phyloP scores from a whole-genome alignment of 2,888 invertebrate genomes.

The Margaritifera margaritifera region DNA sequence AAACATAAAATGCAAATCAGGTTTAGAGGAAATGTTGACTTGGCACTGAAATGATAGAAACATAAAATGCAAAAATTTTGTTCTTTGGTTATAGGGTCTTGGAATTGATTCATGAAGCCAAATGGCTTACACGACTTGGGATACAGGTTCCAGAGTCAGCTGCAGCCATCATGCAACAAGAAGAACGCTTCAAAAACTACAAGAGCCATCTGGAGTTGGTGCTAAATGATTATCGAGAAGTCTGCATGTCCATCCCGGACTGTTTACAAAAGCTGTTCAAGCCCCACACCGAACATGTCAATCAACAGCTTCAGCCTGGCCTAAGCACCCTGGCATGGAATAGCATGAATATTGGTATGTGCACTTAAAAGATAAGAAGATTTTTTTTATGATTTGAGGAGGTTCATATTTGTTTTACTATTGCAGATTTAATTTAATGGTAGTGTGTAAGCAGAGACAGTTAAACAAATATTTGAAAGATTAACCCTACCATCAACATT shows the following conservation, averaged over 20 bases:
- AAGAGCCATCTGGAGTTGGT: slow-evolving; percentile 70
- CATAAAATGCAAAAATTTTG: too few species aligned
- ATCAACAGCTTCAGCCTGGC: slow-evolving; percentile 70
- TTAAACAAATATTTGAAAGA: too few species aligned
- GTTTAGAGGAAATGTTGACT: too few species aligned
- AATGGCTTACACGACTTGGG: slow-evolving; percentile 70
- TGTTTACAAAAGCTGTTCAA: slow-evolving; percentile 64
- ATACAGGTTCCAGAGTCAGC: slow-evolving; percentile 71
- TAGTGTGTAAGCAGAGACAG: too few species aligned
- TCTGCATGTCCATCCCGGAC: slow-evolving; percentile 63
- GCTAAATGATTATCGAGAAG: slow-evolving; percentile 61
- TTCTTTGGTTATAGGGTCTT: slow-evolving; percentile 58
- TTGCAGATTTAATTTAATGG: too few species aligned
- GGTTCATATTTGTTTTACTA: not conserved
- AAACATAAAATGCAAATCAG: too few species aligned
- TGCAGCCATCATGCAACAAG: slow-evolving; percentile 66
- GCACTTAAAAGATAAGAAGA: too few species aligned
- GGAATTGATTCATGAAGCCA: slow-evolving; percentile 71
- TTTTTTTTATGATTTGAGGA: not conserved
- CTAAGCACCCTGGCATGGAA: slow-evolving; percentile 71
- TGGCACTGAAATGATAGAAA: too few species aligned
- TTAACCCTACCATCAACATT: too few species aligned
- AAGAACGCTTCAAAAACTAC: slow-evolving; percentile 70
- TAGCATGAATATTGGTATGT: slow-evolving; percentile 72
- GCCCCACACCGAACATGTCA: slow-evolving; percentile 62